These are phyloP conservation scores for Plemyria rubiginata DNA, from an alignment of 2,888 invertebrate species.

Conservation along the genomic window DNA sequence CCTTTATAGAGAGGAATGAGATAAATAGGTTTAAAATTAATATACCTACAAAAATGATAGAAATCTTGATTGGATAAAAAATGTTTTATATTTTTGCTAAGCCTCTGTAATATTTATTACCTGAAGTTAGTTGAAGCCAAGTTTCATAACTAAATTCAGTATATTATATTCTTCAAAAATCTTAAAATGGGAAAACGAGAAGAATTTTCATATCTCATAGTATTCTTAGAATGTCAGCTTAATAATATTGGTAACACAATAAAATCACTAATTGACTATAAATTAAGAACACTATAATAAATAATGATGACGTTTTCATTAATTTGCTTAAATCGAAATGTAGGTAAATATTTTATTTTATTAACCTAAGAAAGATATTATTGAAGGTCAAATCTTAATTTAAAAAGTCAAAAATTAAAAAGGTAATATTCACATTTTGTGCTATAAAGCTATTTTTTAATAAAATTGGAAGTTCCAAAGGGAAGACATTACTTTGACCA, in stretches of 20 bases:
- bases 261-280: slow-evolving; percentile 18
- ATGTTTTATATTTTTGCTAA: too few relatives aligned
- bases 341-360: slow-evolving; percentile 14
- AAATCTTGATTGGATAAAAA: too few relatives aligned
- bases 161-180: too few relatives aligned
- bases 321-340: neutral
- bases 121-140: too few relatives aligned
- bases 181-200: neutral
- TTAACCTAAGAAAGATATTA: neutral
- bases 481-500: slow-evolving; percentile 5
- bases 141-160: too few relatives aligned
- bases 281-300: neutral
- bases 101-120: too few relatives aligned
- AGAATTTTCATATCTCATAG: neutral
- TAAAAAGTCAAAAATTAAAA: neutral
- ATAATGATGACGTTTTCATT: neutral
- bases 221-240: neutral
- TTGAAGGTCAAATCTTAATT: slow-evolving; percentile 3
- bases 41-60: too few relatives aligned
- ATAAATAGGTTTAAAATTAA: too few relatives aligned
- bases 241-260: slow-evolving; percentile 15
- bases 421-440: neutral
- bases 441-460: neutral
- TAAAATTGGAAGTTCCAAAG: slow-evolving; percentile 1
- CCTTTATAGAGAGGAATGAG: too few relatives aligned